Evolutionary conservation across 2,888 invertebrate species (phyloP), one percentile per base, ranked within the genome.

Genomic region (Eupsilia transversa): DNA sequence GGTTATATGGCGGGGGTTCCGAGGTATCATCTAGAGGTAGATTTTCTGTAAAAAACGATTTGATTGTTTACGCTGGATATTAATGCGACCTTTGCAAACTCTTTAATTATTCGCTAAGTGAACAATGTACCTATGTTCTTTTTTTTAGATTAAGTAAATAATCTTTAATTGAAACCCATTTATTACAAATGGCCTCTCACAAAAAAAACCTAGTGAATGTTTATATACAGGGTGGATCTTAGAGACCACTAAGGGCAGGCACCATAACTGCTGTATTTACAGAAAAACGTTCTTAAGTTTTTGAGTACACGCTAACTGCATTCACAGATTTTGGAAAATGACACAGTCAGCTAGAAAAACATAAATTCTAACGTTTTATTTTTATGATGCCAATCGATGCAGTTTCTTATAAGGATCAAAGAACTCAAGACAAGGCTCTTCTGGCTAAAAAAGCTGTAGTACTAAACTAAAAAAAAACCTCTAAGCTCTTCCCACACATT

Each of bases 1-100:
- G 88, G 60, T 88, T 88, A 80, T 83, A 87, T 7, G 88, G 80
- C 23, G 87, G 72, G 46, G 67, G 74, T 20, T 61, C 61, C 20
- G 72, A 54, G 10, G 49, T 17, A 27, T 27, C 57, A 7, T 49
- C 52, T 9, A 71, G 20, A 12, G 63, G 68, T 23, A 60, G n/a
- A 7, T 68, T 79, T 52, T 84, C 84, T 84, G 72, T 57, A 72
- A 84, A 41, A 43, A 66, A 67, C 17, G 0, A 56, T 35, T 7
- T 27, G 0, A 27, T 27, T 54, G 27, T 56, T 30, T 27, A 52
- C 4, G 52, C n/a, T n/a, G 52, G 12, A 52, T 52, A 52, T 3
- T 52, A n/a, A 49, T n/a, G 49, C 20, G 49, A 49, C n/a, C 10
- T 49, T 49, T 49, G 10, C n/a, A n/a, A 49, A 46, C 20, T 12